Percentiles rank a stretch among this genome's conserved stretches.
phyloP scores from a whole-genome alignment of 2,113 vertebrate genomes.

The Gymnarchus niloticus region DNA sequence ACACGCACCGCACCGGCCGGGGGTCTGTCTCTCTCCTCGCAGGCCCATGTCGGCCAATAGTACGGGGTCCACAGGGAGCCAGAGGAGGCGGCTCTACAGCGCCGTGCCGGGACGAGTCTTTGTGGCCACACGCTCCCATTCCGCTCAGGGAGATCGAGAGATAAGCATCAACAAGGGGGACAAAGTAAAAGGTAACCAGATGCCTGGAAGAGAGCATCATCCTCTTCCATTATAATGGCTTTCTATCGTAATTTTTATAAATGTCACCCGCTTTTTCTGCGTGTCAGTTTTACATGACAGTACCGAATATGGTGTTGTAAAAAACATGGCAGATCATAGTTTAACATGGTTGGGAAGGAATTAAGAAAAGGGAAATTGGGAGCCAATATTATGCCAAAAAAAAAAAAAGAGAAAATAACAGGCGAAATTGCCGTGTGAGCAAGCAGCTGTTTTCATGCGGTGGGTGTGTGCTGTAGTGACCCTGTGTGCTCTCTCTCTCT shows the following conservation, averaged over 20 bases:
- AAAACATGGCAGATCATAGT: background rate
- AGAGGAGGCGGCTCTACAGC: constrained; percentile 78
- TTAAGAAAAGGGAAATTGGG: background rate
- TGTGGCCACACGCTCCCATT: constrained; percentile 76
- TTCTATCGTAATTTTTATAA: background rate
- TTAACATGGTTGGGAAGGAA: background rate
- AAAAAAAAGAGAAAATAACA: background rate
- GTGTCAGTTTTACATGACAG: background rate
- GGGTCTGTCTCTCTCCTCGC: background rate
- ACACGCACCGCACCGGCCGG: background rate
- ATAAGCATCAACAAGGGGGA: constrained; percentile 84
- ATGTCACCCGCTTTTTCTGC: background rate
- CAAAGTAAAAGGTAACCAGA: constrained; percentile 79
- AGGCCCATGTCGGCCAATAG: constrained; percentile 44
- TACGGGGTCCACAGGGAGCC: constrained; percentile 39
- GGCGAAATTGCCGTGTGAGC: background rate
- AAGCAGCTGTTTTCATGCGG: background rate
- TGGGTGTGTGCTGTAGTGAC: background rate
- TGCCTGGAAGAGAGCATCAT: no score
- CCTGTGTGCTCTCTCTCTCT: background rate
- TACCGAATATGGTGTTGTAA: background rate
- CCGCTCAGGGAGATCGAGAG: constrained; percentile 75
- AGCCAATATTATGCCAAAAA: no score
- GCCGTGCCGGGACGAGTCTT: constrained; percentile 83
- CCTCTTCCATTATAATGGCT: background rate